phyloP scores from a whole-genome alignment of 2,113 vertebrate genomes.

The Mesoclemmys tuberculata region DNA sequence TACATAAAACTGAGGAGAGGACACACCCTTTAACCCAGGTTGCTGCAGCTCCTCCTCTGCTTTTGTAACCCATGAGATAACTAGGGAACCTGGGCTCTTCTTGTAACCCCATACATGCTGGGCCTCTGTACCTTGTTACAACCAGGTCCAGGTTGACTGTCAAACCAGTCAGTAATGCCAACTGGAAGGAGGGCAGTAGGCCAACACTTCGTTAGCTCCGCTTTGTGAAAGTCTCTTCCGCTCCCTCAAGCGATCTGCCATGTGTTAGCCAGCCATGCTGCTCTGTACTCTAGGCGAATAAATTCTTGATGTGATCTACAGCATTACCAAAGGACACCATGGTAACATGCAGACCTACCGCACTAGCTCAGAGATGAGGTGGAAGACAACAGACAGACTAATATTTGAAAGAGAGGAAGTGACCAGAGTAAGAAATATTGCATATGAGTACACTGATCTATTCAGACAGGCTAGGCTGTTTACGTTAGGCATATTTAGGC shows the following conservation, averaged over 20 bases:
- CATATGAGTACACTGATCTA: neutral
- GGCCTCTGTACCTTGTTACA: neutral
- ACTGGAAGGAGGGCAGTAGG: neutral
- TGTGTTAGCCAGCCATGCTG: neutral
- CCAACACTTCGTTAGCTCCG: neutral
- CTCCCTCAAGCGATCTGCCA: neutral
- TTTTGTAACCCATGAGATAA: neutral
- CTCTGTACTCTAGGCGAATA: neutral
- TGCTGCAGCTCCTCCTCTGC: neutral
- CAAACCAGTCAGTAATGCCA: neutral
- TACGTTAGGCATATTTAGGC: neutral
- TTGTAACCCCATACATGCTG: neutral
- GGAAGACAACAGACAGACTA: neutral
- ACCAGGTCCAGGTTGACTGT: neutral
- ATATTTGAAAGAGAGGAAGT: neutral
- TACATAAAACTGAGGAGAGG: neutral
- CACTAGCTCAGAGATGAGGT: neutral
- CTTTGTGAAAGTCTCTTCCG: neutral
- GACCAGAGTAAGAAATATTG: neutral
- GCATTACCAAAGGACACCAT: neutral
- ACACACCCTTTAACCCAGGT: neutral
- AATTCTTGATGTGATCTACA: neutral
- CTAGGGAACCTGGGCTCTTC: neutral
- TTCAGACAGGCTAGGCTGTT: neutral
- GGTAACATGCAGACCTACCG: neutral